A percentile compares a stretch with the other conserved stretches of the same genome.
These are phyloP conservation scores for Megalops cyprinoides DNA, from an alignment of 2,797 vertebrate genomes.

Conservation along the genomic window DNA sequence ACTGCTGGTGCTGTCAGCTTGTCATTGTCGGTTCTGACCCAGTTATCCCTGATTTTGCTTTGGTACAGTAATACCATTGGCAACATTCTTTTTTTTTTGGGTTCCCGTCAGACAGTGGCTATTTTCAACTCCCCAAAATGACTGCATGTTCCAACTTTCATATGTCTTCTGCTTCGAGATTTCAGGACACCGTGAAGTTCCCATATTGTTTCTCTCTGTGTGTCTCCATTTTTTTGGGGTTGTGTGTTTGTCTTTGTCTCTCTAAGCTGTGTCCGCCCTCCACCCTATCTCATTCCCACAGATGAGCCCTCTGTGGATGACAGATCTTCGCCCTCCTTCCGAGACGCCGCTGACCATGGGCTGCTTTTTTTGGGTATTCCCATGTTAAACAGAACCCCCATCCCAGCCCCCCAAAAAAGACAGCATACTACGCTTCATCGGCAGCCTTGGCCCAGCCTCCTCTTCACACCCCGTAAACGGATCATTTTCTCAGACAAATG, in stretches of 20 bases:
- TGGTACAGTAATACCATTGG: background rate
- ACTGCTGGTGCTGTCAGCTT: slow-evolving; percentile 19
- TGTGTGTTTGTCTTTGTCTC: slow-evolving; percentile 53
- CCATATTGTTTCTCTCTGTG: background rate
- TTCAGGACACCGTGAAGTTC: background rate
- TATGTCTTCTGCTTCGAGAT: background rate
- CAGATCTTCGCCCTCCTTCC: slow-evolving; percentile 61
- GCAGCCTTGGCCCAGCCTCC: slow-evolving; percentile 37
- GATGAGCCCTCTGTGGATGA: slow-evolving; percentile 71
- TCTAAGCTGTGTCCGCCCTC: slow-evolving; percentile 56
- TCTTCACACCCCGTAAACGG: background rate
- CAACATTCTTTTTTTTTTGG: background rate
- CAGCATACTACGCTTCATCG: slow-evolving; percentile 53
- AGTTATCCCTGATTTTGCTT: background rate
- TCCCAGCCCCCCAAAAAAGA: slow-evolving; percentile 51
- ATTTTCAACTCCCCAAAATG: background rate
- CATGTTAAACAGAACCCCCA: too few species aligned
- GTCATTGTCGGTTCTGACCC: slow-evolving; percentile 44
- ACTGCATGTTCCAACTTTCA: background rate
- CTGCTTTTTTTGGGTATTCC: slow-evolving; percentile 62
- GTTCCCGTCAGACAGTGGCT: background rate
- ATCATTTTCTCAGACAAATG: background rate
- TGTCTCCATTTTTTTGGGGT: slow-evolving; percentile 16
- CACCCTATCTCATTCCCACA: slow-evolving; percentile 68
- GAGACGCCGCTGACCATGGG: slow-evolving; percentile 61